These are phyloP conservation scores for Acanthis flammea DNA, from an alignment of 2,797 vertebrate genomes.

Conservation along the genomic window DNA sequence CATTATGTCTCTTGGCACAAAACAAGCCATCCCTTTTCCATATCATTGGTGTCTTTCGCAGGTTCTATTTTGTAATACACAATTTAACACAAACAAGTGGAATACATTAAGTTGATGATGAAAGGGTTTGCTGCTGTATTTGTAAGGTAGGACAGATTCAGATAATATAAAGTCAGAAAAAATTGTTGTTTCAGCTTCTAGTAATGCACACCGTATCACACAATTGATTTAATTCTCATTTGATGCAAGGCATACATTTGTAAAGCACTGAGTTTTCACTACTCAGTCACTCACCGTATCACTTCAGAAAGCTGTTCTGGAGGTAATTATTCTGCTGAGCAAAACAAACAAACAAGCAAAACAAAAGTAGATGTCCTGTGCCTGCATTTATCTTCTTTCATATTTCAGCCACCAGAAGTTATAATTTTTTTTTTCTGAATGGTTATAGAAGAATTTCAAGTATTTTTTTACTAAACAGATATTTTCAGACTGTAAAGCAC, in stretches of 20 bases:
- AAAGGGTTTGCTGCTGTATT: not conserved
- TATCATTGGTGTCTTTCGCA: not conserved
- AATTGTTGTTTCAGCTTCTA: not conserved
- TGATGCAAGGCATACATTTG: not conserved
- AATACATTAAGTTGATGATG: not conserved
- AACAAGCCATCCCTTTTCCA: not conserved
- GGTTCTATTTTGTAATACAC: not conserved
- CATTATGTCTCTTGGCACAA: not conserved
- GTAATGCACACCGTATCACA: not conserved
- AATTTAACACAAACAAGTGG: not conserved
- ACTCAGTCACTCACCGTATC: accelerated
- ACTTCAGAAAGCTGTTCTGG: not conserved
- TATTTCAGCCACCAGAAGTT: not conserved
- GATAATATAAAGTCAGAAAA: not conserved
- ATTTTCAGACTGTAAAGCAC: not conserved
- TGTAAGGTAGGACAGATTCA: not conserved
- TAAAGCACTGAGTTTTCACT: not conserved
- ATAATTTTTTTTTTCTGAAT: not conserved
- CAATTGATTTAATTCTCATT: not conserved
- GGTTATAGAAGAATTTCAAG: not conserved
- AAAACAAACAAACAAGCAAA: not conserved
- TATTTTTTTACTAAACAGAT: not conserved
- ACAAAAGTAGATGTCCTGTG: not conserved
- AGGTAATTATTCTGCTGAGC: not conserved
- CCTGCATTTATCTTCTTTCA: not conserved